Percentiles rank a stretch among this genome's conserved stretches.
These are phyloP conservation scores for Dicranocentrus wangi DNA, from an alignment of 2,888 invertebrate species.

Conservation along the genomic window DNA sequence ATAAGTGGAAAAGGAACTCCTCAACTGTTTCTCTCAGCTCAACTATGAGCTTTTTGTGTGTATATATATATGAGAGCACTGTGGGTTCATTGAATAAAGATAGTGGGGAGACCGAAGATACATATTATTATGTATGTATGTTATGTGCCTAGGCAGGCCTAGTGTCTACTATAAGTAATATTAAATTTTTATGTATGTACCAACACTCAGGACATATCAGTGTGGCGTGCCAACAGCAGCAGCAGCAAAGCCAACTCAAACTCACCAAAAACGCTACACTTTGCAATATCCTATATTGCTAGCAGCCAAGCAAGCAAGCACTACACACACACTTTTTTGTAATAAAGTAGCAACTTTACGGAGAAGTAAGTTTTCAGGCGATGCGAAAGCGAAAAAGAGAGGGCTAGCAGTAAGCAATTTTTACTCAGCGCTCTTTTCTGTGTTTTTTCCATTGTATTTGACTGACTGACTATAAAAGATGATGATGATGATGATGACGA, in stretches of 20 bases:
- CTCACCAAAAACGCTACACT: constrained; percentile 29
- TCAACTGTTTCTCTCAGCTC: constrained; percentile 12
- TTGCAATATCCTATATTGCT: constrained; percentile 17
- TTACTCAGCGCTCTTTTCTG: not conserved
- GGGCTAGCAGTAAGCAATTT: constrained; percentile 8
- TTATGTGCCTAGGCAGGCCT: constrained; percentile 23
- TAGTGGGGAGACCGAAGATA: not conserved
- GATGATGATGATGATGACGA: constrained; percentile 14
- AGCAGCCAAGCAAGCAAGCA: not conserved
- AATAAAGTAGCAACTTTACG: constrained; percentile 10
- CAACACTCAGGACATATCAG: constrained; percentile 38
- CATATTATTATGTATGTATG: not conserved
- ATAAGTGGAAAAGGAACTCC: constrained; percentile 34
- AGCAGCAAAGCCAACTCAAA: no score
- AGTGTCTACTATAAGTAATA: not conserved
- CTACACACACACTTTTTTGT: constrained; percentile 8
- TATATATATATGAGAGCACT: constrained; percentile 1
- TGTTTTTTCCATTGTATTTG: constrained; percentile 8
- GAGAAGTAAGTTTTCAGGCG: constrained; percentile 27
- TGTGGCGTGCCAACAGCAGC: constrained; percentile 26
- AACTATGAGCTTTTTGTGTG: not conserved
- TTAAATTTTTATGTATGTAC: constrained; percentile 31
- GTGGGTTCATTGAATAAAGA: constrained; percentile 14
- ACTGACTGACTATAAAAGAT: constrained; percentile 14
- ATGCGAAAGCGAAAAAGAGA: not conserved